Percentiles rank a stretch among this genome's conserved stretches.
Conservation (phyloP, 1,140 invertebrate genomes). For the Pristionchus pacificus region DNA sequence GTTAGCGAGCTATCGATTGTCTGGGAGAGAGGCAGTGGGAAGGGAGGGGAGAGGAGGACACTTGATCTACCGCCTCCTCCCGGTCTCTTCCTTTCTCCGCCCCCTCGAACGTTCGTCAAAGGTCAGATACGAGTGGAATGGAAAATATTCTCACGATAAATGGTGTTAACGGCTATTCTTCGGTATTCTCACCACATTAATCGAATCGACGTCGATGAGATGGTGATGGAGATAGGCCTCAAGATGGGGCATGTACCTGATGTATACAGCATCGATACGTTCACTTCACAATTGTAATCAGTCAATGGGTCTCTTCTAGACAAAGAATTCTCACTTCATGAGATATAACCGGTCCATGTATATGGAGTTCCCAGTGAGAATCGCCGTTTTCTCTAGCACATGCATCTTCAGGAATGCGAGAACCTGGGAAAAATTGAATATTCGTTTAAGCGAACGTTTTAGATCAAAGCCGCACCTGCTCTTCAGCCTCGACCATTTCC, state of each 20-base stretch:
- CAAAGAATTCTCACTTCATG: slow-evolving; percentile 60
- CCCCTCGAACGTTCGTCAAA: too few relatives aligned
- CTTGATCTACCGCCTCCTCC: too few relatives aligned
- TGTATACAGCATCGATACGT: neutral
- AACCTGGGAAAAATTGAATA: neutral
- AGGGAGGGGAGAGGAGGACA: too few relatives aligned
- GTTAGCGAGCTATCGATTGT: too few relatives aligned
- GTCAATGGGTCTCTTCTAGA: too few relatives aligned
- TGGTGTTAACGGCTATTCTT: neutral
- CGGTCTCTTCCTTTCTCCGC: too few relatives aligned
- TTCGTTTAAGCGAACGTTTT: too few relatives aligned
- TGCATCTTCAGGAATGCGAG: slow-evolving; percentile 68
- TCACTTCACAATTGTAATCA: neutral
- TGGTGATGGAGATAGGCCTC: slow-evolving; percentile 81
- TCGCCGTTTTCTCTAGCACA: slow-evolving; percentile 64
- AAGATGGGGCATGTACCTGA: slow-evolving; percentile 69
- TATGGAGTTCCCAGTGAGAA: slow-evolving; percentile 82
- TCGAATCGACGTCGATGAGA: slow-evolving; percentile 82
- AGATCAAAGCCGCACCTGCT: too few relatives aligned
- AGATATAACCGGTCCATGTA: slow-evolving; percentile 79
- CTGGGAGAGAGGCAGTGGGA: too few relatives aligned
- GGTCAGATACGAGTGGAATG: too few relatives aligned
- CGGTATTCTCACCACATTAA: slow-evolving; percentile 80
- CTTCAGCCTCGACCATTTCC: slow-evolving; percentile 30
- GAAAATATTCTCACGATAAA: too few relatives aligned